Conservation (phyloP, 2,113 vertebrate genomes). For the Anser brachyrhynchus region DNA sequence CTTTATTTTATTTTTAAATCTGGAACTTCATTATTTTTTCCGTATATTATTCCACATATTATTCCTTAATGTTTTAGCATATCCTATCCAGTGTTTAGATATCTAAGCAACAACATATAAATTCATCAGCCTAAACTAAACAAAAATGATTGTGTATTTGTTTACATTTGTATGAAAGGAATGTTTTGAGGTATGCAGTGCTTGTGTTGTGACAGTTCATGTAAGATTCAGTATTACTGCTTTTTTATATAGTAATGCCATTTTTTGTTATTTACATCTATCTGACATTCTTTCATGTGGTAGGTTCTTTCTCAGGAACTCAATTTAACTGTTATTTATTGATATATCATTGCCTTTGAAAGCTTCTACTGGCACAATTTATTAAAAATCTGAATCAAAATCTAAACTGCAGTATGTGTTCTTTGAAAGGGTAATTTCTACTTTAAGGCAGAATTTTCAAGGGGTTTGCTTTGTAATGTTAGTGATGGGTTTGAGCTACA, state of each 20-base stretch:
- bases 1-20: constrained; percentile 73
- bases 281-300: constrained; percentile 80
- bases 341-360: constrained; percentile 85
- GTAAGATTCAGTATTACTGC: constrained; percentile 91
- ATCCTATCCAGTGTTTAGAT: constrained; percentile 76
- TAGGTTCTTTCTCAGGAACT: constrained; percentile 88
- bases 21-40: constrained; percentile 69
- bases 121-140: constrained; percentile 75
- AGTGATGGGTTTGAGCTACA: background rate
- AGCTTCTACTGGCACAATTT: constrained; percentile 85
- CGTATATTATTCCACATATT: constrained; percentile 76
- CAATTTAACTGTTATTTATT: constrained; percentile 88
- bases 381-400: constrained; percentile 77
- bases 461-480: background rate
- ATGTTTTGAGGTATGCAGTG: constrained; percentile 86
- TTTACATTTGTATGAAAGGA: constrained; percentile 93
- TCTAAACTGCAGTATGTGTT: background rate
- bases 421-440: background rate
- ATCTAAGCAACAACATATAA: constrained; percentile 74
- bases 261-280: constrained; percentile 79
- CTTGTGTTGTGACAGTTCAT: constrained; percentile 89
- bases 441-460: background rate
- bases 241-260: constrained; percentile 76
- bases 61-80: constrained; percentile 77
- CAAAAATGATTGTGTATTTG: constrained; percentile 81